Percentiles rank a stretch among this genome's conserved stretches.
Evolutionary conservation across 2,888 invertebrate genomes (phyloP).

Genomic region (Caenorhabditis parvicauda): DNA sequence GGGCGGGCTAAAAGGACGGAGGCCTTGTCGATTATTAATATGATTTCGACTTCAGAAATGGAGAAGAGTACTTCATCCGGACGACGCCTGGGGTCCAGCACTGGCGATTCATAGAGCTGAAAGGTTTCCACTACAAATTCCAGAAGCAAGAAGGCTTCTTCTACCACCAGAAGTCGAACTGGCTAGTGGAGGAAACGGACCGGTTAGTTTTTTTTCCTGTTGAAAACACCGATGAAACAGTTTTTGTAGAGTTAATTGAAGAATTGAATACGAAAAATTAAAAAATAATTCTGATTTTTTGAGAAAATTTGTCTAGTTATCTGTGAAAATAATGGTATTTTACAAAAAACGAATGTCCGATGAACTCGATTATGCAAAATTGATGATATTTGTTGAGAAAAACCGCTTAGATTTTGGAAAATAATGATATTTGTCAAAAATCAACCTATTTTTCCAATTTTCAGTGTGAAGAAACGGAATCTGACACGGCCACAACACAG

Average conservation of each 20-base stretch:
- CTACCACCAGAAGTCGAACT: constrained; percentile 40
- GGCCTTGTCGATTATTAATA: neutral
- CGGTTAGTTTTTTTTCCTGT: constrained; percentile 9
- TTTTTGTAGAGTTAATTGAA: neutral
- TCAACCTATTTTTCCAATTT: no score
- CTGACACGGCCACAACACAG: no score
- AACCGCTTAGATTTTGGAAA: no score
- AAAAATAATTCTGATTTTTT: neutral
- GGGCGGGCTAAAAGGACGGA: no score
- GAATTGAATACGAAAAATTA: neutral
- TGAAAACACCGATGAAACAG: no score
- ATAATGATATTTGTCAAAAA: no score
- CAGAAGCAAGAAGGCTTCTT: constrained; percentile 55
- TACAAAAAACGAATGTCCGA: neutral
- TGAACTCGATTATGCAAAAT: neutral
- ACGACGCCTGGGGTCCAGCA: constrained; percentile 63
- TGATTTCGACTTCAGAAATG: constrained; percentile 42
- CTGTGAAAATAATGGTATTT: no score
- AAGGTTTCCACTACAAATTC: constrained; percentile 61
- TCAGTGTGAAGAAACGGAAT: no score
- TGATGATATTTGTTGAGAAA: no score
- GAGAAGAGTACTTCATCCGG: constrained; percentile 56
- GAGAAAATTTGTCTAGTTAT: no score
- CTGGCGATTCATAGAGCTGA: constrained; percentile 61
- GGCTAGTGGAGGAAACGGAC: constrained; percentile 8